A percentile compares a stretch with the other conserved stretches of the same genome.
phyloP scores from a whole-genome alignment of 1,140 invertebrate species.

The Philopotamus ludificatus region DNA sequence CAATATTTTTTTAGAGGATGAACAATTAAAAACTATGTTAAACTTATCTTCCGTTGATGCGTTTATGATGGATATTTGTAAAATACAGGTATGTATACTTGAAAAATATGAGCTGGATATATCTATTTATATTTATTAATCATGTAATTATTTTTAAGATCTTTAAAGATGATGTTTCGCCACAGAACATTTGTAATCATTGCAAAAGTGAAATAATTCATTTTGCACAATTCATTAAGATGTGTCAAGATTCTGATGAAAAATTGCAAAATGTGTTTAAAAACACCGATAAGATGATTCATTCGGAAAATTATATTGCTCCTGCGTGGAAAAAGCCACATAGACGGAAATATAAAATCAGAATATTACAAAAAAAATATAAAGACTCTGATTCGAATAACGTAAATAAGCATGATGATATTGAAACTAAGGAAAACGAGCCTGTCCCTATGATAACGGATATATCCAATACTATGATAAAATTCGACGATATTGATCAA shows the following conservation, averaged over 20 bases:
- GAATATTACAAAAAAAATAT: background rate
- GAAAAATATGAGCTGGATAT: no score
- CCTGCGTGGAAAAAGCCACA: background rate
- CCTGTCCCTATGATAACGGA: no score
- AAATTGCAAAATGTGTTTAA: background rate
- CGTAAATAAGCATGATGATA: background rate
- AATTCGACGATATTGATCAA: background rate
- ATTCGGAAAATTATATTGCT: background rate
- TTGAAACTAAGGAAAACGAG: background rate
- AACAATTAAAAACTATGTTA: background rate
- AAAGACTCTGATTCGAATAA: background rate
- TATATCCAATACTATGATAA: background rate
- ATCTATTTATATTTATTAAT: background rate
- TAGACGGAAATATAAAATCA: background rate
- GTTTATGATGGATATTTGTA: background rate
- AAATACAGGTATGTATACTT: background rate
- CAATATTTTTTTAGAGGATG: background rate
- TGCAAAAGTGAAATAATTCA: conserved; percentile 1
- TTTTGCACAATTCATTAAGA: background rate
- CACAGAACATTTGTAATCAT: conserved; percentile 17
- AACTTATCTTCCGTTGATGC: background rate
- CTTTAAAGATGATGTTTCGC: conserved; percentile 9
- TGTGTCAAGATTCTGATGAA: conserved; percentile 16
- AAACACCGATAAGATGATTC: background rate
- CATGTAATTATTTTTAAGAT: conserved; percentile 12